These are phyloP conservation scores for Orcinus orca DNA, from an alignment of 2,113 vertebrate species.

Conservation along the genomic window DNA sequence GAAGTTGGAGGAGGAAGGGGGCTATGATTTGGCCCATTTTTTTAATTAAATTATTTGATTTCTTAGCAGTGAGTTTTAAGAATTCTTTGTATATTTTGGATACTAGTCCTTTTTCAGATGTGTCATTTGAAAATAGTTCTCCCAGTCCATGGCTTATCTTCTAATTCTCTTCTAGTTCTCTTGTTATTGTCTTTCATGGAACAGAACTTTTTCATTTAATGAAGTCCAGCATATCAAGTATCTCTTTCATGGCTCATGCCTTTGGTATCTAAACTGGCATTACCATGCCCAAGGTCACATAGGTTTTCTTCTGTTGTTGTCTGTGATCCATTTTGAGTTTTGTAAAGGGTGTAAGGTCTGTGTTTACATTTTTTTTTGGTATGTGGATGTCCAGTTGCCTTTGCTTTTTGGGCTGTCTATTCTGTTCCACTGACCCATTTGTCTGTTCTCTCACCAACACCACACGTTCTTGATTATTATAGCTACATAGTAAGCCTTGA, in stretches of 20 bases:
- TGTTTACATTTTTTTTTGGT: neutral
- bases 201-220: neutral
- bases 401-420: neutral
- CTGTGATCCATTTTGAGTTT: neutral
- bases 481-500: neutral
- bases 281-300: neutral
- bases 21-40: neutral
- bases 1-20: neutral
- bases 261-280: neutral
- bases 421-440: neutral
- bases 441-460: neutral
- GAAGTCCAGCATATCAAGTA: neutral
- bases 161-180: neutral
- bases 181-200: neutral
- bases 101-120: neutral
- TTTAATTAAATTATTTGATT: neutral
- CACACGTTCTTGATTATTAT: neutral
- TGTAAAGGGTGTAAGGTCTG: neutral
- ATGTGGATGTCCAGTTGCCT: neutral
- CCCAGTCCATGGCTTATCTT: neutral
- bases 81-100: neutral
- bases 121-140: neutral
- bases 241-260: neutral
- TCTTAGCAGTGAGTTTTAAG: neutral
- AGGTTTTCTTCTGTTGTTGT: neutral